These are phyloP conservation scores for Bruchidius siliquastri DNA, from an alignment of 2,888 invertebrate genomes.

Conservation along the genomic window DNA sequence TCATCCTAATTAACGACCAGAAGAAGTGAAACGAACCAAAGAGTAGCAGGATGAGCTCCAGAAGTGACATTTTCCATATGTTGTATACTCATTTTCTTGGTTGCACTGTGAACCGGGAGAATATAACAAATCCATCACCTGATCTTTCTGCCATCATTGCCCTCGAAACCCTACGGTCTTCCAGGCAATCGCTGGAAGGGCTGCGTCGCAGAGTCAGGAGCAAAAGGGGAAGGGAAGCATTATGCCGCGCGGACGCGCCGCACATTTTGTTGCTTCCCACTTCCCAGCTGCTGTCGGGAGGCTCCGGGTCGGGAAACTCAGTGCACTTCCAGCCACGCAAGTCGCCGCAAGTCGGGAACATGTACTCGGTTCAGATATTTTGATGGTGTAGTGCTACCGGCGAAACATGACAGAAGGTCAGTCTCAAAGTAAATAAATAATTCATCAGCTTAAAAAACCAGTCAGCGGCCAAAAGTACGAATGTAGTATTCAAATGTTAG, in stretches of 20 bases:
- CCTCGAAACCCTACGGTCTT: not conserved
- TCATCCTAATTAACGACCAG: no score
- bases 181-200: not conserved
- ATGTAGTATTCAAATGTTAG: no score
- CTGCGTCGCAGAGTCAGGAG: not conserved
- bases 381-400: slow-evolving; percentile 10
- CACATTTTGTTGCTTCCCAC: not conserved
- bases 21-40: no score
- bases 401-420: slow-evolving; percentile 20
- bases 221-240: not conserved
- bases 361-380: slow-evolving; percentile 13
- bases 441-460: no score
- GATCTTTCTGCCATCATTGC: not conserved
- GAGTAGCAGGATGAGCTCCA: no score
- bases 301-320: not conserved
- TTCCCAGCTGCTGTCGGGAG: not conserved
- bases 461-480: no score
- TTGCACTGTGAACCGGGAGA: no score
- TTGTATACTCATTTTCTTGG: no score
- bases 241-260: not conserved
- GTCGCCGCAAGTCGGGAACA: slow-evolving; percentile 7
- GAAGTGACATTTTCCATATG: no score
- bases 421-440: slow-evolving; percentile 14
- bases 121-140: not conserved
- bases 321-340: slow-evolving; percentile 5